Evolutionary conservation across 1,140 invertebrate genomes (phyloP), one percentile per base, ranked within the genome.

Genomic region (Dendroctonus ponderosae): DNA sequence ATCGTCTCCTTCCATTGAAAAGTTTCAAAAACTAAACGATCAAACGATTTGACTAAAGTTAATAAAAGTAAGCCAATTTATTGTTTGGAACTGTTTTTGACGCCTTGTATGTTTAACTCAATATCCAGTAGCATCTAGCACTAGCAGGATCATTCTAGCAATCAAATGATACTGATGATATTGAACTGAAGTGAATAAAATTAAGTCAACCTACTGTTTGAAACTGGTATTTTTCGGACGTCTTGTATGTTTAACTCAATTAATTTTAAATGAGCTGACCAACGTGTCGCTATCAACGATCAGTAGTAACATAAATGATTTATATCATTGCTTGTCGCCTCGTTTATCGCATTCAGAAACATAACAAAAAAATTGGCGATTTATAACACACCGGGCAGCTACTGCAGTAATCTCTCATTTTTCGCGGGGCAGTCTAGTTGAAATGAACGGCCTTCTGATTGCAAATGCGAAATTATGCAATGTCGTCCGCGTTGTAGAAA

Each of bases 351-450:
- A 48, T 48, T 48, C 46, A 48, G 11, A 48, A 11, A 26, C 26
- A 26, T 26, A 26, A 26, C 26, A 26, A 44, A 58, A 62, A 62
- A 62, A 62, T 49, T 60, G 14, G n/a, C 11, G 44, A 62, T 62
- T 62, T 62, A 62, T 62, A 52, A 48, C 59, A 11, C 14, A 54
- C 52, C 52, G 44, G 14, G 43, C 37, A 41, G 49, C 59, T 51
- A 52, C 49, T 62, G 59, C 49, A 62, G 48, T 62, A 62, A 62
- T 62, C 59, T 62, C 39, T 44, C 49, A 52, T 62, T 62, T 62
- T 62, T 62, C 44, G 48, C 48, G 41, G 39, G 59, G 40, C 39
- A 48, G 37, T 26, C 26, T 26, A 26, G 59, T 62, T 58, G 56
- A 52, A 62, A 62, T 14, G 48, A 60, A 60, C 44, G 57, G 57